phyloP scores from a whole-genome alignment of 1,140 invertebrate genomes.

The Aethina tumida region DNA sequence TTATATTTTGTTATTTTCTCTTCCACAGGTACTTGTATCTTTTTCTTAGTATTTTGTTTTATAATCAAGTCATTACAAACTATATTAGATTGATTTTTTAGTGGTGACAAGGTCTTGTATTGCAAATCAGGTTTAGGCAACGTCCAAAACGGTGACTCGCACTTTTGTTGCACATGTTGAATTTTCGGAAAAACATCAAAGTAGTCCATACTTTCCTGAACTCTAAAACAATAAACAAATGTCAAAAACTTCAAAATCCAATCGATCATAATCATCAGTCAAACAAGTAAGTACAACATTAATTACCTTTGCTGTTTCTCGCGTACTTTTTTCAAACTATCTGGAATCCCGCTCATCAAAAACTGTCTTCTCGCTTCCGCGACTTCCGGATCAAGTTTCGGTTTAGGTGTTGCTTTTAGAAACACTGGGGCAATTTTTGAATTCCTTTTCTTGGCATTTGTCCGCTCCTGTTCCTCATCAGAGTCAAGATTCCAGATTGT shows the following conservation, averaged over 20 bases:
- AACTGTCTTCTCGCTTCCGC: conserved; percentile 49
- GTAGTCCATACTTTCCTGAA: conserved; percentile 29
- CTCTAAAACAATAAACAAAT: conserved; percentile 15
- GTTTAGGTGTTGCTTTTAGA: conserved; percentile 39
- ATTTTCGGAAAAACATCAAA: conserved; percentile 41
- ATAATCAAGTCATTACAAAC: conserved; percentile 13
- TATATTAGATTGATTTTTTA: conserved; percentile 3
- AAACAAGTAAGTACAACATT: conserved; percentile 7
- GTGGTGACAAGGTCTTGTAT: conserved; percentile 2
- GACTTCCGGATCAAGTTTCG: conserved; percentile 38
- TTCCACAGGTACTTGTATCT: conserved; percentile 11
- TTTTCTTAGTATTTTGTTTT: conserved; percentile 2
- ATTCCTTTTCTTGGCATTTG: conserved; percentile 10
- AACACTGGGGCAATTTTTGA: conserved; percentile 52
- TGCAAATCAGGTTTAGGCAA: conserved; percentile 18
- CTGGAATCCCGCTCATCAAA: conserved; percentile 47
- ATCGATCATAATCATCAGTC: neutral
- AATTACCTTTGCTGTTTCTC: conserved; percentile 35
- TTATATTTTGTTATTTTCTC: conserved; percentile 24
- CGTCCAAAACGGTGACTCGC: conserved; percentile 23
- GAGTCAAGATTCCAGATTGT: neutral
- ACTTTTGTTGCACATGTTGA: conserved; percentile 43
- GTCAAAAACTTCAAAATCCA: conserved; percentile 1
- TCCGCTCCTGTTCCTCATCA: conserved; percentile 7
- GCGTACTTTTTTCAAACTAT: conserved; percentile 41